Conservation (phyloP, 2,888 invertebrate species). For the Noctua comes region DNA sequence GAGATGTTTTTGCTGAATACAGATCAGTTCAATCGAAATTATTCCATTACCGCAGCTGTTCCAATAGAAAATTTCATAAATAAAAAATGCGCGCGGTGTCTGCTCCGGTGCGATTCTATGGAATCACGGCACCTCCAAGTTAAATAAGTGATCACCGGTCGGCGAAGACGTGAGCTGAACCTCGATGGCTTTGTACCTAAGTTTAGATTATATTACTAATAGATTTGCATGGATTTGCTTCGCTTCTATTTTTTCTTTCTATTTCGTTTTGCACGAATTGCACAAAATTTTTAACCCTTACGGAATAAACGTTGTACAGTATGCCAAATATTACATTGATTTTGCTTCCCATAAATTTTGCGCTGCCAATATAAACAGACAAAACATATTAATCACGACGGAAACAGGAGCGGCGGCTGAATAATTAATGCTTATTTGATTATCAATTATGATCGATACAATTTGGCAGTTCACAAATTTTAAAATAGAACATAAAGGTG, state of each 20-base stretch:
- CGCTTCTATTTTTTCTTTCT: constrained; percentile 16
- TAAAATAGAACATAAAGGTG: constrained; percentile 82
- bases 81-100: constrained; percentile 83
- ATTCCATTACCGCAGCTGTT: constrained; percentile 84
- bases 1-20: constrained; percentile 83
- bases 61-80: constrained; percentile 86
- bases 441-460: constrained; percentile 73
- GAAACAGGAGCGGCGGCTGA: constrained; percentile 44
- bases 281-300: constrained; percentile 1
- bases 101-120: constrained; percentile 84
- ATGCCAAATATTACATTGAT: constrained; percentile 17
- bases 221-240: constrained; percentile 49
- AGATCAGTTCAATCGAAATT: constrained; percentile 84
- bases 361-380: constrained; percentile 19
- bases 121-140: constrained; percentile 87
- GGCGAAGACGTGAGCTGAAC: constrained; percentile 82
- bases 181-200: constrained; percentile 77
- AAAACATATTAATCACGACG: constrained; percentile 43
- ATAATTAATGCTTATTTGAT: constrained; percentile 70
- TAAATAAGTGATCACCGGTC: constrained; percentile 89
- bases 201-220: constrained; percentile 70
- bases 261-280: neutral
- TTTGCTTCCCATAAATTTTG: constrained; percentile 10
- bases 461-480: constrained; percentile 81
- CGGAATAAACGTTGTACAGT: neutral